Conservation (phyloP, 2,797 vertebrate genomes). For the Masticophis lateralis region DNA sequence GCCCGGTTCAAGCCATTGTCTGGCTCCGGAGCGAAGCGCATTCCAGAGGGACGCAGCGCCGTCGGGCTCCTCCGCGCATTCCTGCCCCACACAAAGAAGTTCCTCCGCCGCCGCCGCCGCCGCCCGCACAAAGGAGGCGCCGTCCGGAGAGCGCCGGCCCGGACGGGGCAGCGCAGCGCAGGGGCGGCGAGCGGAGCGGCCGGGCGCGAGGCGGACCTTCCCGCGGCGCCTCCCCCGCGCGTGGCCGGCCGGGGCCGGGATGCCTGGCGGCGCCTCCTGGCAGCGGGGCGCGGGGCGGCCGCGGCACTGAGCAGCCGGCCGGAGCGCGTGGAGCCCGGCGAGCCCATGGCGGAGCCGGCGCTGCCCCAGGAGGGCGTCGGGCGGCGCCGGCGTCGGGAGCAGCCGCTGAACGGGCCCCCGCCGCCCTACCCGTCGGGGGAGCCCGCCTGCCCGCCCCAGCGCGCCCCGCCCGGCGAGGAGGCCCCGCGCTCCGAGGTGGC, state of each 20-base stretch:
- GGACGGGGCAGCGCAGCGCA: conserved; percentile 60
- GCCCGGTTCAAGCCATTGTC: conserved; percentile 87
- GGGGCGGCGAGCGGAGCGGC: conserved; percentile 6
- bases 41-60: conserved; percentile 88
- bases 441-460: conserved; percentile 65
- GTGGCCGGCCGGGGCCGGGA: neutral
- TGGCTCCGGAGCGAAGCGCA: conserved; percentile 88
- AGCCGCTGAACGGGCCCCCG: conserved; percentile 68
- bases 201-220: conserved; percentile 2
- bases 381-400: conserved; percentile 53
- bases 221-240: neutral
- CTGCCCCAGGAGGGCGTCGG: conserved; percentile 78
- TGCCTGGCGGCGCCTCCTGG: neutral
- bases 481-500: conserved; percentile 86
- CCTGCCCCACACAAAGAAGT: conserved; percentile 80
- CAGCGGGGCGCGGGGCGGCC: neutral
- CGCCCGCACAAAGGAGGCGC: conserved; percentile 23
- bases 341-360: conserved; percentile 79
- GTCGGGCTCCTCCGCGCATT: conserved; percentile 76
- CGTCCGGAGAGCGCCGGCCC: neutral
- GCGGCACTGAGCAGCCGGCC: conserved; percentile 56
- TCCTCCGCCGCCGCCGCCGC: conserved; percentile 38
- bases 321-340: conserved; percentile 57
- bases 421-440: conserved; percentile 69
- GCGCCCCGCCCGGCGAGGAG: conserved; percentile 66